A percentile compares a stretch with the other conserved stretches of the same genome.
These are phyloP conservation scores for Scaptomyza parva DNA, from an alignment of 2,888 invertebrate genomes.

Conservation along the genomic window DNA sequence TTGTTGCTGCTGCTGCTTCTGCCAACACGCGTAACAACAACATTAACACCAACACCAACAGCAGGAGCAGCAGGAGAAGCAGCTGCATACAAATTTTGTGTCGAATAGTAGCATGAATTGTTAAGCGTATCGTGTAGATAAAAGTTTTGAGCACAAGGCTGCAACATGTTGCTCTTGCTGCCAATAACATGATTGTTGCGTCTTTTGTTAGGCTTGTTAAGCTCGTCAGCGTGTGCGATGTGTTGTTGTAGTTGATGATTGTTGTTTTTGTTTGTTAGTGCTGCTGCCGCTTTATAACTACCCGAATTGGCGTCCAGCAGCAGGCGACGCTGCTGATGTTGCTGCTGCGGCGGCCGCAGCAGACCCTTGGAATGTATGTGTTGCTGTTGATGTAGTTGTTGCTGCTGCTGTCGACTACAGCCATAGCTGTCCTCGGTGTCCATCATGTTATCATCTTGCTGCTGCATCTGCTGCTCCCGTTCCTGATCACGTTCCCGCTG, in stretches of 20 bases:
- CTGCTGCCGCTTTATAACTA: conserved; percentile 78
- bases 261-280: conserved; percentile 48
- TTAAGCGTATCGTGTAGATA: conserved; percentile 58
- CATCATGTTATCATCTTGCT: conserved; percentile 65
- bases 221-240: conserved; percentile 35
- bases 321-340: conserved; percentile 74
- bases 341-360: conserved; percentile 65
- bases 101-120: conserved; percentile 74
- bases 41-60: conserved; percentile 15
- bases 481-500: conserved; percentile 60
- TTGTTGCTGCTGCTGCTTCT: conserved; percentile 5
- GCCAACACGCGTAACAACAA: conserved; percentile 38
- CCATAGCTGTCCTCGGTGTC: conserved; percentile 79
- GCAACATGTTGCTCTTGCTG: conserved; percentile 30
- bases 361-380: conserved; percentile 74
- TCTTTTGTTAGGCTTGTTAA: conserved; percentile 42
- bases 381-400: conserved; percentile 59
- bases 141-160: conserved; percentile 30
- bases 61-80: conserved; percentile 37
- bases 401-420: conserved; percentile 58
- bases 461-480: conserved; percentile 50
- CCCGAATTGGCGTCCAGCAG: conserved; percentile 84
- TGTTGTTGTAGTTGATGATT: conserved; percentile 52
- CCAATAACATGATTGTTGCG: conserved; percentile 34
- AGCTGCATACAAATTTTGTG: conserved; percentile 66